Conservation (phyloP, 2,797 vertebrate species). For the Poeciliopsis turneri region DNA sequence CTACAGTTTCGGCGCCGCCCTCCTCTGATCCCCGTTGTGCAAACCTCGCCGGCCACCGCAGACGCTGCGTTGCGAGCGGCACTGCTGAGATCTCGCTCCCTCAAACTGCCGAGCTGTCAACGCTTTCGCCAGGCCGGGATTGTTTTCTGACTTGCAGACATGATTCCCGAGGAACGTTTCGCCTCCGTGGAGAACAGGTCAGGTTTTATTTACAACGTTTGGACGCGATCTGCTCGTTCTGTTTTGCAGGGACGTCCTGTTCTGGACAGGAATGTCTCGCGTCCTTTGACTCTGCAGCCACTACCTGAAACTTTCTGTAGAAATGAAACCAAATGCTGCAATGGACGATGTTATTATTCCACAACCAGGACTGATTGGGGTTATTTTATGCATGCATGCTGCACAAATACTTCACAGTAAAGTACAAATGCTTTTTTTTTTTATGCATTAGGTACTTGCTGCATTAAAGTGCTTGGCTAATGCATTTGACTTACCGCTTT, state of each 20-base stretch:
- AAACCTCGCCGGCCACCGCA: constrained; percentile 49
- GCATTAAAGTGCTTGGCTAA: background rate
- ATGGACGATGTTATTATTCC: background rate
- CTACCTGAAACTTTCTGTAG: background rate
- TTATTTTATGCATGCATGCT: constrained; percentile 22
- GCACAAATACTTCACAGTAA: background rate
- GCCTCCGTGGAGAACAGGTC: constrained; percentile 83
- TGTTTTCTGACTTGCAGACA: constrained; percentile 53
- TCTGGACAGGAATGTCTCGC: constrained; percentile 14
- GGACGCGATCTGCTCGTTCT: background rate
- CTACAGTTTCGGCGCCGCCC: constrained; percentile 62
- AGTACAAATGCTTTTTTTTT: no score
- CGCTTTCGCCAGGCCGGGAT: constrained; percentile 7
- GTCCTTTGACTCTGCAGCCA: constrained; percentile 32
- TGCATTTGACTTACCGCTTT: constrained; percentile 1
- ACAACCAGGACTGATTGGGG: background rate
- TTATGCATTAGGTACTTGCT: background rate
- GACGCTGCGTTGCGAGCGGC: background rate
- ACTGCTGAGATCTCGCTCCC: accelerated
- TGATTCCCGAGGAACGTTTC: constrained; percentile 87
- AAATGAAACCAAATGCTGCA: background rate
- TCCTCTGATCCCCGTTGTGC: constrained; percentile 15
- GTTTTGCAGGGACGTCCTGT: constrained; percentile 22
- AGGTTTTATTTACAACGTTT: constrained; percentile 45
- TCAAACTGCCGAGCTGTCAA: background rate